Percentiles rank a stretch among this genome's conserved stretches.
These are phyloP conservation scores for Nothoprocta pentlandii DNA, from an alignment of 2,113 vertebrate genomes.

Conservation along the genomic window DNA sequence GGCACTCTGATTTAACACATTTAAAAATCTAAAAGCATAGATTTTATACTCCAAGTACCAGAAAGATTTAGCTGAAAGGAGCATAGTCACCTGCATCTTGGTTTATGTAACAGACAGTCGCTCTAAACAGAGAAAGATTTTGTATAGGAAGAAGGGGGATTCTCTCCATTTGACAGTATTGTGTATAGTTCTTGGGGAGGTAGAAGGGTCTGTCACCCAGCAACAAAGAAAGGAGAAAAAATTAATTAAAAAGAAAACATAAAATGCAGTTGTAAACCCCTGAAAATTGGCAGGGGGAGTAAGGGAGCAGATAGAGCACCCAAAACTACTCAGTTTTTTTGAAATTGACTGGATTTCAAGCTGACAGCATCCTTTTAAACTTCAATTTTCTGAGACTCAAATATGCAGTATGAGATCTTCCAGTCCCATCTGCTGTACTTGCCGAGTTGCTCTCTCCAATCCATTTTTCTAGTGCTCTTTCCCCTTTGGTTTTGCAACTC, in stretches of 20 bases:
- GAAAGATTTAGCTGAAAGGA: background rate
- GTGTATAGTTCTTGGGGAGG: background rate
- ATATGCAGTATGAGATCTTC: background rate
- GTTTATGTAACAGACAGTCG: background rate
- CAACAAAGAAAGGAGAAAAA: background rate
- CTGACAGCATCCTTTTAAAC: slow-evolving; percentile 42
- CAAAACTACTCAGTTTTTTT: background rate
- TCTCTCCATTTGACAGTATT: background rate
- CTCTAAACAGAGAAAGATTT: background rate
- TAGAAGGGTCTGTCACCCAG: background rate
- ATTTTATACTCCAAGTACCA: slow-evolving; percentile 17
- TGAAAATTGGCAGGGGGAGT: slow-evolving; percentile 25
- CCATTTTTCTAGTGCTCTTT: slow-evolving; percentile 4
- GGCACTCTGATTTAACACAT: background rate
- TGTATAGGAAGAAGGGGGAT: background rate
- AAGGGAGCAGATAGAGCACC: slow-evolving; percentile 1
- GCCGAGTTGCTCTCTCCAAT: background rate
- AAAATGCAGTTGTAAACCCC: background rate
- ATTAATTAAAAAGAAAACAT: background rate
- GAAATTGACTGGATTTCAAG: slow-evolving; percentile 8
- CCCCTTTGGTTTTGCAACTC: background rate
- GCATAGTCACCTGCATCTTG: background rate
- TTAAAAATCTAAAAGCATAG: background rate
- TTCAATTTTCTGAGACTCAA: slow-evolving; percentile 1
- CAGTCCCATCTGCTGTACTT: background rate